Percentiles rank a stretch among this genome's conserved stretches.
Evolutionary conservation across 2,797 vertebrate genomes (phyloP).

Genomic region (Eleutherodactylus coqui): DNA sequence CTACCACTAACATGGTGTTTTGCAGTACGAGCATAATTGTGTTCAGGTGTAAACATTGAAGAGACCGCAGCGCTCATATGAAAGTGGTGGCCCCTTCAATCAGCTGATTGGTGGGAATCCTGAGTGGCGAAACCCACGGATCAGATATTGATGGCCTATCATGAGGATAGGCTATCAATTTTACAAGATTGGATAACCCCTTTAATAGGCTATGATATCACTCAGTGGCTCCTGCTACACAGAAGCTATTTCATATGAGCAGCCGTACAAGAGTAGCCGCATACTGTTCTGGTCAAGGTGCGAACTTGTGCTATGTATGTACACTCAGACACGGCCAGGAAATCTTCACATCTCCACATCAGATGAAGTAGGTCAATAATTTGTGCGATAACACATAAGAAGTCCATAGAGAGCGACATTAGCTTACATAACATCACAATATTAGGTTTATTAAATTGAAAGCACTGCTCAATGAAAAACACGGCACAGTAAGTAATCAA

Average conservation of each 20-base stretch:
- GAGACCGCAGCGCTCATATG: no score
- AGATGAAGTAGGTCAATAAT: not conserved
- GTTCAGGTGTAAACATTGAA: no score
- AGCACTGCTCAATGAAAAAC: not conserved
- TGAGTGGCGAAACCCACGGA: no score
- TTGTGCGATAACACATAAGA: not conserved
- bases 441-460: slow-evolving; percentile 7
- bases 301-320: not conserved
- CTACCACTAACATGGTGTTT: no score
- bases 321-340: not conserved
- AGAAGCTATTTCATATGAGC: not conserved
- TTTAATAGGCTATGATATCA: not conserved
- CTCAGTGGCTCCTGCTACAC: not conserved
- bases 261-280: not conserved
- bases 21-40: no score
- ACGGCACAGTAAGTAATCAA: not conserved
- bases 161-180: no score
- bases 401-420: not conserved
- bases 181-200: no score
- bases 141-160: no score
- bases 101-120: no score
- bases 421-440: not conserved
- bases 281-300: not conserved
- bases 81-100: no score
- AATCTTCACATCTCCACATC: not conserved